Evolutionary conservation across 2,888 invertebrate genomes (phyloP), one percentile per base, ranked within the genome.

Genomic region (Blastobasis adustella): DNA sequence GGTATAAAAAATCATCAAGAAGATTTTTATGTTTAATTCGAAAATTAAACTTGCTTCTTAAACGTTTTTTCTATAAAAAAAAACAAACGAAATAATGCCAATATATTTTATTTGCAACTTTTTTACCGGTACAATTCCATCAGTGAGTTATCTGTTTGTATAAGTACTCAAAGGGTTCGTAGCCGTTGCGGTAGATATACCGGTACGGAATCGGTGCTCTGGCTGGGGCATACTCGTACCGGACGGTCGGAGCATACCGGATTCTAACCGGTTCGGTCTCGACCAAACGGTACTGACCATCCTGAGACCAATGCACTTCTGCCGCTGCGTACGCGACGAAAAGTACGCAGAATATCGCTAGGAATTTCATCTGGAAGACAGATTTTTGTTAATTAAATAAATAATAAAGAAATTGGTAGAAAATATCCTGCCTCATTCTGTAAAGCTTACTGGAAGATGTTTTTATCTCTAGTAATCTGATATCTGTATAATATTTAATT

Each of bases 341-440:
- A 43, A 56, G 1, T 55, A 48, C 52, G 55, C 1, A 59, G 39
- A 3, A 48, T 45, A 58, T 9, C 5, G 56, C 10, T 36, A 59
- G 6, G 37, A 60, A 40, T 49, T 60, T 60, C 64, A 62, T 62
- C 62, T 64, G 58, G 37, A 60, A 53, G 44, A 23, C 23, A 23
- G 3, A 23, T 2, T 23, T 23, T 23, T 23, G 23, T 23, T 23
- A 23, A 23, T 23, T 23, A 23, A 23, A 23, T 2, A 23, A 23
- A 23, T 2, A 23, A 23, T 23, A 23, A 23, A 23, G 3, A 23
- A 23, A 23, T 2, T 2, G 1, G 23, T 23, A 23, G 23, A 2
- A 23, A 23, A 23, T 1, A 23, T 23, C 23, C 23, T 23, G 23
- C 3, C 23, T 23, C 2, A 23, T 23, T 23, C 23, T 3, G 2